Conservation (phyloP, 1,140 invertebrate genomes). For the Palaemon carinicauda region DNA sequence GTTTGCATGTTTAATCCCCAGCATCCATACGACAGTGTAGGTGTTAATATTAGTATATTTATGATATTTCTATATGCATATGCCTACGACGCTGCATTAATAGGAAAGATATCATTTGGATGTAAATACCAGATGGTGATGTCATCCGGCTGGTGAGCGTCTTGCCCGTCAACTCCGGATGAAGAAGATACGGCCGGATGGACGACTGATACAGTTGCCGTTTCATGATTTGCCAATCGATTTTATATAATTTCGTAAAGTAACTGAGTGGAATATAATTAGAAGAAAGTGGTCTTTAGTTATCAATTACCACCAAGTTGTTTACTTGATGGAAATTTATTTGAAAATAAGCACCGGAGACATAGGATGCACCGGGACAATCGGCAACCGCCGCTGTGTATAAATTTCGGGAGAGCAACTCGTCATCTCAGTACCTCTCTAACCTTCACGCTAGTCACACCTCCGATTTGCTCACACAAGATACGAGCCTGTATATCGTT, state of each 20-base stretch:
- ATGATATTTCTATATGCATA: too few relatives aligned
- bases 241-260: too few relatives aligned
- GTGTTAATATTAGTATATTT: too few relatives aligned
- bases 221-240: too few relatives aligned
- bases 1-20: too few relatives aligned
- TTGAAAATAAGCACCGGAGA: background rate
- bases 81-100: too few relatives aligned
- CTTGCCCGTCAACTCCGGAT: background rate
- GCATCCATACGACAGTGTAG: too few relatives aligned
- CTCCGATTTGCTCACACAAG: slow-evolving; percentile 6
- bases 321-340: background rate
- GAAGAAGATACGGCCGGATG: background rate
- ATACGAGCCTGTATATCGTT: background rate
- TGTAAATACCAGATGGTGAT: slow-evolving; percentile 29
- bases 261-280: too few relatives aligned
- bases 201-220: background rate
- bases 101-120: background rate
- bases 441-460: slow-evolving; percentile 25
- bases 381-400: background rate
- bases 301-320: too few relatives aligned
- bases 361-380: background rate
- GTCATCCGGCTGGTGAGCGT: background rate
- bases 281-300: too few relatives aligned
- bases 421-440: slow-evolving; percentile 23
- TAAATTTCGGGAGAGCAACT: background rate